Conservation (phyloP, 2,888 invertebrate species). For the Morpho deidamia region DNA sequence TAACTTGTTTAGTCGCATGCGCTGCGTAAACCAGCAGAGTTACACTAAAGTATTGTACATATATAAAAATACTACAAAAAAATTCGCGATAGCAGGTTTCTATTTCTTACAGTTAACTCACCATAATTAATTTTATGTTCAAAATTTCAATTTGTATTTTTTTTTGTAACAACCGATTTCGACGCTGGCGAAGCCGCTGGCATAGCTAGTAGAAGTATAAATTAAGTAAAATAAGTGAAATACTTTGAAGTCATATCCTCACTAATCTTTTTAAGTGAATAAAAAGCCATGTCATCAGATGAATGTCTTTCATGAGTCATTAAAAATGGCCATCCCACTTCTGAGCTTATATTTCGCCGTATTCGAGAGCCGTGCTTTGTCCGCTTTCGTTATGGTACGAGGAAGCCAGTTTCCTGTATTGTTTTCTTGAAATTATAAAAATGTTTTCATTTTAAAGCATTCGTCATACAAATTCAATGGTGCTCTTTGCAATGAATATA, state of each 20-base stretch:
- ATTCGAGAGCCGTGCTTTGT: constrained; percentile 36
- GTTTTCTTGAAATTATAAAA: constrained; percentile 26
- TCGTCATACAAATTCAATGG: constrained; percentile 13
- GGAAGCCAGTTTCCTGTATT: constrained; percentile 35
- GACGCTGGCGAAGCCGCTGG: too few relatives aligned
- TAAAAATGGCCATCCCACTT: constrained; percentile 40
- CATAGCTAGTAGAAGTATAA: too few relatives aligned
- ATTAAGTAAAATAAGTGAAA: too few relatives aligned
- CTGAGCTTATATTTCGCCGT: constrained; percentile 30
- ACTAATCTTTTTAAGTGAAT: constrained; percentile 20
- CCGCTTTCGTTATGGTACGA: constrained; percentile 22
- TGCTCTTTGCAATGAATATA: constrained; percentile 10
- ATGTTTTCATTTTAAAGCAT: constrained; percentile 26
- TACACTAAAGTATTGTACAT: too few relatives aligned
- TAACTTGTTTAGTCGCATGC: too few relatives aligned
- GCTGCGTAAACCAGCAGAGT: too few relatives aligned
- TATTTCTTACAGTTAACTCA: too few relatives aligned
- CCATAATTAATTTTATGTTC: too few relatives aligned
- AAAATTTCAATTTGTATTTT: too few relatives aligned
- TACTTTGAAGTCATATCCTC: constrained; percentile 15
- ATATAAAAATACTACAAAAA: too few relatives aligned
- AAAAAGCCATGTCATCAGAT: constrained; percentile 32
- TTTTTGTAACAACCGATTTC: too few relatives aligned
- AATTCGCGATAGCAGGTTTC: too few relatives aligned
- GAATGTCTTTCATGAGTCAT: constrained; percentile 52